phyloP scores from a whole-genome alignment of 2,797 vertebrate genomes.

The Siniperca undulata region DNA sequence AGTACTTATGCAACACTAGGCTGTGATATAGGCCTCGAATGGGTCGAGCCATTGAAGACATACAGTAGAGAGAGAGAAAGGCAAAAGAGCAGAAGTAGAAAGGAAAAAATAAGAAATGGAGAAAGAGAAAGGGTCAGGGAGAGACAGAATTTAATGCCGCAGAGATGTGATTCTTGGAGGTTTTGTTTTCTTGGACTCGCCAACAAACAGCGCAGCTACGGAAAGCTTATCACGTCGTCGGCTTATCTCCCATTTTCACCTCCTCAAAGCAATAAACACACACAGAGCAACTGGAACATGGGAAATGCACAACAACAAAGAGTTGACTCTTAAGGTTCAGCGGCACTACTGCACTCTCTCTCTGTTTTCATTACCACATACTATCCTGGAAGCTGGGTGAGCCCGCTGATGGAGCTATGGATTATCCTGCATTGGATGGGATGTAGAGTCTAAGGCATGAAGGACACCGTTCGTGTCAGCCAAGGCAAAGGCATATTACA shows the following conservation, averaged over 20 bases:
- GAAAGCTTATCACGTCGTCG: slow-evolving; percentile 51
- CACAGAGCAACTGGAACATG: slow-evolving; percentile 39
- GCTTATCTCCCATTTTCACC: slow-evolving; percentile 66
- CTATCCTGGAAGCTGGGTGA: slow-evolving; percentile 28
- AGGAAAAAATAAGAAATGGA: background rate
- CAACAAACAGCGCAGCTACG: slow-evolving; percentile 16
- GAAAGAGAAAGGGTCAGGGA: slow-evolving; percentile 22
- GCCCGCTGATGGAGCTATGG: slow-evolving; percentile 59
- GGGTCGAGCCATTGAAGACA: slow-evolving; percentile 14
- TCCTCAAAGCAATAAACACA: slow-evolving; percentile 72
- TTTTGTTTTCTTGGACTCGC: slow-evolving; percentile 25
- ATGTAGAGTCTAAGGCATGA: slow-evolving; percentile 75
- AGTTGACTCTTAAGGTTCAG: slow-evolving; percentile 50
- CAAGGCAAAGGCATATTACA: slow-evolving; percentile 70
- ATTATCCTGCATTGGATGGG: slow-evolving; percentile 73
- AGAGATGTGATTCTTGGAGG: slow-evolving; percentile 40
- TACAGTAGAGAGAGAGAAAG: slow-evolving; percentile 16
- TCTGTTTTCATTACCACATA: slow-evolving; percentile 61
- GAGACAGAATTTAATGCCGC: slow-evolving; percentile 25
- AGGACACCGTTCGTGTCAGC: slow-evolving; percentile 75
- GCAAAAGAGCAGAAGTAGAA: background rate
- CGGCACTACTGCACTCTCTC: slow-evolving; percentile 22
- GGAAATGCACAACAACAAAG: slow-evolving; percentile 55
- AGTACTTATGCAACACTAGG: slow-evolving; percentile 70
- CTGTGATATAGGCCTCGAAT: slow-evolving; percentile 45